phyloP scores from a whole-genome alignment of 2,113 vertebrate genomes.

The Syrrhaptes paradoxus region DNA sequence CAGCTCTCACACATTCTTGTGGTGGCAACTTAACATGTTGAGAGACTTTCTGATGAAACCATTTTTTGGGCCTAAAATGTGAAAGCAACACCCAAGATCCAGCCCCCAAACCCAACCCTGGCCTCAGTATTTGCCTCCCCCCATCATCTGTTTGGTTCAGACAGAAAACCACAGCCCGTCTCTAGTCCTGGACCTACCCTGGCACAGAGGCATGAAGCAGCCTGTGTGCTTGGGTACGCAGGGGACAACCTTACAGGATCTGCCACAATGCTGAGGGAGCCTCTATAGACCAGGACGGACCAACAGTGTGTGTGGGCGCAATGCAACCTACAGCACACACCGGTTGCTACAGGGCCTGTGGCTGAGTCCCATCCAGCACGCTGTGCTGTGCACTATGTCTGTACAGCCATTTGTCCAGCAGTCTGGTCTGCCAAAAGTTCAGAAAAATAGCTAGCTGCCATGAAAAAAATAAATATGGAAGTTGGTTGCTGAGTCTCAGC shows the following conservation, averaged over 20 bases:
- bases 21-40: not conserved
- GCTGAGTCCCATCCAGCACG: accelerated
- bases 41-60: not conserved
- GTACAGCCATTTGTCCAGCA: not conserved
- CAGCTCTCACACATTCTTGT: not conserved
- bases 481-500: not conserved
- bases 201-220: not conserved
- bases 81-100: not conserved
- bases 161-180: not conserved
- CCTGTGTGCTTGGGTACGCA: accelerated
- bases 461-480: not conserved
- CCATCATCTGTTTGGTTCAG: not conserved
- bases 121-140: not conserved
- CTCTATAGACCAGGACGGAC: not conserved
- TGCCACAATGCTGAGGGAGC: not conserved
- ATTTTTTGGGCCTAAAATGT: not conserved
- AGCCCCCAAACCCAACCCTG: not conserved
- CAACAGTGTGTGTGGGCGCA: not conserved
- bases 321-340: not conserved
- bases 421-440: not conserved
- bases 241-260: not conserved
- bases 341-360: accelerated
- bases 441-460: not conserved
- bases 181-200: not conserved
- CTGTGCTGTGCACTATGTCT: not conserved